Evolutionary conservation across 2,113 vertebrate genomes (phyloP).

Genomic region (Rhinolophus sinicus): DNA sequence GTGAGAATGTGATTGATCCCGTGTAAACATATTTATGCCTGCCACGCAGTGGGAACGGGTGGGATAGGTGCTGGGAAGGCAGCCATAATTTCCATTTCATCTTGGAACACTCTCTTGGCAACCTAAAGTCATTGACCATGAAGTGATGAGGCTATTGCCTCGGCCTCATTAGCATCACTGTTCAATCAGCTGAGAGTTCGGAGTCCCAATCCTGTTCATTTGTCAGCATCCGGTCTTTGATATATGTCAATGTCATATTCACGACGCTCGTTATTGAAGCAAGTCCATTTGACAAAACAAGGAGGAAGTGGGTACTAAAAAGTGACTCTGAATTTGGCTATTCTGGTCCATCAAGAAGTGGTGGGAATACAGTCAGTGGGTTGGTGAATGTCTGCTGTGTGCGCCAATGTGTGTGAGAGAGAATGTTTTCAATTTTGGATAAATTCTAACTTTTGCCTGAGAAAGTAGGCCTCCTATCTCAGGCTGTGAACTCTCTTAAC

Average conservation of each 20-base stretch:
- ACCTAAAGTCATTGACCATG: not conserved
- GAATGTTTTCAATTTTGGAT: not conserved
- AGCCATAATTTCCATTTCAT: not conserved
- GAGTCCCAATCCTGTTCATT: not conserved
- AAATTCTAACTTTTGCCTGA: not conserved
- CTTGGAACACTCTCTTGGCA: not conserved
- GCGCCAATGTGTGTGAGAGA: not conserved
- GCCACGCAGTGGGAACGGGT: not conserved
- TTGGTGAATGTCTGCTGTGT: not conserved
- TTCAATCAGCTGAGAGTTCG: too few relatives aligned
- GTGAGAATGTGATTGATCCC: not conserved
- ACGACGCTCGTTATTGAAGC: not conserved
- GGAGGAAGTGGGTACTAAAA: not conserved
- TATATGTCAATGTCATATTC: not conserved
- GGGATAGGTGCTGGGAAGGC: not conserved
- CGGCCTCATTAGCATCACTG: not conserved
- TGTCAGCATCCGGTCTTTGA: not conserved
- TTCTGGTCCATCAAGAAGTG: not conserved
- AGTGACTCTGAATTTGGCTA: not conserved
- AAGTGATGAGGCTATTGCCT: not conserved
- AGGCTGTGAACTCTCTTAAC: not conserved
- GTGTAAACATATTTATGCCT: not conserved
- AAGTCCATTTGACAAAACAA: not conserved
- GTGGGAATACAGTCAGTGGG: accelerated
- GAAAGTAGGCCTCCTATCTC: not conserved